phyloP scores from a whole-genome alignment of 30 jellyfish, hydroid and myxozoan genomes.

The Turritopsis rubra region DNA sequence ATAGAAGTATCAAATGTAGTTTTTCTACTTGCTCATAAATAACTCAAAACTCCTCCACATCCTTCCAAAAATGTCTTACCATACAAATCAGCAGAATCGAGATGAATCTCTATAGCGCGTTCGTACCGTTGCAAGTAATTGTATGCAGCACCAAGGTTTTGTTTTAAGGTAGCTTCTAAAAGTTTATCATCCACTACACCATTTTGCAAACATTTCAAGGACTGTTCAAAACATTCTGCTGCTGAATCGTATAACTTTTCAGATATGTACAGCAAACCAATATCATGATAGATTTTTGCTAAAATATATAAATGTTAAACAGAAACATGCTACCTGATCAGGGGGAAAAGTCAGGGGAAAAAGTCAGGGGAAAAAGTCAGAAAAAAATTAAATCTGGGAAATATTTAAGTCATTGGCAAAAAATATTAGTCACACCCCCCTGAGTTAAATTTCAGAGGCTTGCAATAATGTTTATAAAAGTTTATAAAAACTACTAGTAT shows the following conservation, averaged over 20 bases:
- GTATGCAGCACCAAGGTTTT: constrained; percentile 73
- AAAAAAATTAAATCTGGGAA: not conserved
- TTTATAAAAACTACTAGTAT: too few relatives aligned
- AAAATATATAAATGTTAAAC: not conserved
- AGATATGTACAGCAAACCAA: constrained; percentile 77
- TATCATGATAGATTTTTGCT: constrained; percentile 80
- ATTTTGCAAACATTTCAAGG: constrained; percentile 47
- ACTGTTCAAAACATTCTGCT: constrained; percentile 82
- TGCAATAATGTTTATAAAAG: too few relatives aligned
- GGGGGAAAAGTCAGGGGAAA: not conserved
- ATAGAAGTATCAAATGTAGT: too few relatives aligned
- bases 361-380: not conserved
- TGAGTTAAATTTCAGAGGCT: too few relatives aligned
- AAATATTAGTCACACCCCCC: too few relatives aligned
- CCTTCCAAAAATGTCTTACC: constrained; percentile 47
- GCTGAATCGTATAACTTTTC: constrained; percentile 83
- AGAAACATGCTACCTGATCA: not conserved
- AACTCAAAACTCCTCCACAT: too few relatives aligned
- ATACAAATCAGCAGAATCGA: constrained; percentile 45
- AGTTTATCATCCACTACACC: constrained; percentile 26
- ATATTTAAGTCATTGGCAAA: too few relatives aligned
- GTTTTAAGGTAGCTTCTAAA: constrained; percentile 54
- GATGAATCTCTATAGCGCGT: constrained; percentile 58
- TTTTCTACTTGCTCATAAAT: too few relatives aligned
- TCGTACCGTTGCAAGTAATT: constrained; percentile 45